These are phyloP conservation scores for Parascotia fuliginaria DNA, from an alignment of 2,888 invertebrate species.

Conservation along the genomic window DNA sequence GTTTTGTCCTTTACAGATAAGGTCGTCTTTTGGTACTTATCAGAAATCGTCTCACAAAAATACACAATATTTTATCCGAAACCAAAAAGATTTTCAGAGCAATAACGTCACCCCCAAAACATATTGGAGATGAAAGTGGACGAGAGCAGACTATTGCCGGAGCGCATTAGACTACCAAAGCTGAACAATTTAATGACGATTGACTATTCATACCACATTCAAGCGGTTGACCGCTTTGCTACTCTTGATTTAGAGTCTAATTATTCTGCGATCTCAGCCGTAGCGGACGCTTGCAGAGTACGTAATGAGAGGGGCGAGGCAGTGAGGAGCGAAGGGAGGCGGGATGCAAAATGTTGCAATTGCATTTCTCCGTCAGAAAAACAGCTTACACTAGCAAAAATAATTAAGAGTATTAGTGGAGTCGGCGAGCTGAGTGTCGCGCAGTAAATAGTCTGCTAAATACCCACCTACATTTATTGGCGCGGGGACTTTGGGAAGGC, in stretches of 20 bases:
- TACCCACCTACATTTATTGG: slow-evolving; percentile 84
- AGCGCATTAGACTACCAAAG: slow-evolving; percentile 81
- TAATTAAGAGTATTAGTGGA: slow-evolving; percentile 84
- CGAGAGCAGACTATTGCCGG: slow-evolving; percentile 50
- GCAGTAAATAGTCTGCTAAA: slow-evolving; percentile 83
- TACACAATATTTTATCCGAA: slow-evolving; percentile 35
- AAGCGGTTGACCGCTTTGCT: slow-evolving; percentile 81
- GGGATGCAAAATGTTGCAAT: slow-evolving; percentile 83
- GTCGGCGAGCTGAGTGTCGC: slow-evolving; percentile 77
- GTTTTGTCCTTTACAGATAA: slow-evolving; percentile 34
- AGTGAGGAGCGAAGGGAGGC: slow-evolving; percentile 47
- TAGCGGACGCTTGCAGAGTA: slow-evolving; percentile 72
- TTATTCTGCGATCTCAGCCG: slow-evolving; percentile 82
- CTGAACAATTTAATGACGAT: slow-evolving; percentile 84
- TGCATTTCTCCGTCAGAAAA: slow-evolving; percentile 82
- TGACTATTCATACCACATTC: slow-evolving; percentile 84
- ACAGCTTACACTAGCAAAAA: slow-evolving; percentile 84
- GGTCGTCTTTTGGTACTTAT: slow-evolving; percentile 35
- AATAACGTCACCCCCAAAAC: slow-evolving; percentile 26
- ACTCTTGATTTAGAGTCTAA: slow-evolving; percentile 84
- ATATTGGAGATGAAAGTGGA: slow-evolving; percentile 38
- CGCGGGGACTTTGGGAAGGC: slow-evolving; percentile 68
- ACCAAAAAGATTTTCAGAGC: slow-evolving; percentile 32
- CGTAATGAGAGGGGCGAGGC: slow-evolving; percentile 74
- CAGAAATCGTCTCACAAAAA: slow-evolving; percentile 31